Percentiles rank a stretch among this genome's conserved stretches.
Conservation (phyloP, 2,113 vertebrate species). For the Tachycineta bicolor region DNA sequence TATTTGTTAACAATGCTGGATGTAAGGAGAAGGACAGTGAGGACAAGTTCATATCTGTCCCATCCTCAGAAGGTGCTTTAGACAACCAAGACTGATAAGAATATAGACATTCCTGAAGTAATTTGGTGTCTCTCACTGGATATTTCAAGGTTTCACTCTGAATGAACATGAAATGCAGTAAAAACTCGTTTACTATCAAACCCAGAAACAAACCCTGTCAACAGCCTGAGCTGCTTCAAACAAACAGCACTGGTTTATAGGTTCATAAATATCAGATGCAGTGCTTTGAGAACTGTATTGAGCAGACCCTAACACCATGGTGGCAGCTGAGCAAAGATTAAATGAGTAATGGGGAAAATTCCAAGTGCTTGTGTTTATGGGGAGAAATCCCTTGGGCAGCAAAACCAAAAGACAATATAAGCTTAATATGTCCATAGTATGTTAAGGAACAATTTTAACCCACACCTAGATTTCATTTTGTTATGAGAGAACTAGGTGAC, state of each 20-base stretch:
- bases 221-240: constrained; percentile 16
- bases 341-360: background rate
- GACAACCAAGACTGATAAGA: background rate
- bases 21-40: background rate
- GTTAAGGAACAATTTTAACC: background rate
- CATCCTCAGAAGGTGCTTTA: background rate
- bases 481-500: background rate
- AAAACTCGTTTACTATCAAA: constrained; percentile 39
- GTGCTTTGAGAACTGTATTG: constrained; percentile 25
- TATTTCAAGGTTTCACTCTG: constrained; percentile 35
- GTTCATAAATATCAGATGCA: constrained; percentile 53
- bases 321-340: constrained; percentile 39
- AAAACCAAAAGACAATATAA: background rate
- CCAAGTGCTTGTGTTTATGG: background rate
- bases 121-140: background rate
- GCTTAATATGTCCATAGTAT: background rate
- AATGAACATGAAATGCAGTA: constrained; percentile 36
- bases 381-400: background rate
- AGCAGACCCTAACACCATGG: background rate
- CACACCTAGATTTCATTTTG: background rate
- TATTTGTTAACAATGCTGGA: background rate
- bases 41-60: background rate
- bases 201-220: background rate
- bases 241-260: constrained; percentile 26
- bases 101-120: background rate